Percentiles rank a stretch among this genome's conserved stretches.
phyloP scores from a whole-genome alignment of 2,888 invertebrate genomes.

The Hirtodrosophila cameraria region DNA sequence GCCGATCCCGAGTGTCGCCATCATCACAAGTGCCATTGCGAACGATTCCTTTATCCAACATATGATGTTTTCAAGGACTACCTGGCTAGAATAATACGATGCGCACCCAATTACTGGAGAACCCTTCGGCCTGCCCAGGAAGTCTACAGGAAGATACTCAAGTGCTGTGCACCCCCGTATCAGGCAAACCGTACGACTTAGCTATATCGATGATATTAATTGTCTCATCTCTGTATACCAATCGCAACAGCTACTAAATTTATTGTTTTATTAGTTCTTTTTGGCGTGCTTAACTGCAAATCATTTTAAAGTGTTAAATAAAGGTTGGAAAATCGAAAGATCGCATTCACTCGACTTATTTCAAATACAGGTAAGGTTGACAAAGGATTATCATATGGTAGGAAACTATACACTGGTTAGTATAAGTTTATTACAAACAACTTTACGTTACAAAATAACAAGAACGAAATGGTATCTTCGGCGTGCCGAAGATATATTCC shows the following conservation, averaged over 20 bases:
- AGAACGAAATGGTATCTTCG: too few species aligned
- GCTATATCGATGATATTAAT: not conserved
- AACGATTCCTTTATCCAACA: conserved; percentile 58
- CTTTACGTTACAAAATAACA: too few species aligned
- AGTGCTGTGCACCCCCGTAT: conserved; percentile 45
- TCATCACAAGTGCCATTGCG: conserved; percentile 65
- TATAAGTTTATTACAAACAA: too few species aligned
- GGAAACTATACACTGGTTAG: too few species aligned
- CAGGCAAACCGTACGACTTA: conserved; percentile 7
- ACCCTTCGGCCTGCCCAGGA: conserved; percentile 62
- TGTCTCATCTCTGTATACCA: not conserved
- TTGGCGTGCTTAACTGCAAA: not conserved
- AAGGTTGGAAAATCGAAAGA: too few species aligned
- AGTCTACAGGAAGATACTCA: conserved; percentile 53
- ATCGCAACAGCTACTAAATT: too few species aligned
- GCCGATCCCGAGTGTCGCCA: conserved; percentile 57
- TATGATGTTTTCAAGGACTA: conserved; percentile 66
- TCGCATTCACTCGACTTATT: too few species aligned
- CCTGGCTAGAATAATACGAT: conserved; percentile 50
- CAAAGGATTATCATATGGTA: too few species aligned
- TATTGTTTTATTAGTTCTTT: not conserved
- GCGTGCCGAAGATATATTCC: too few species aligned
- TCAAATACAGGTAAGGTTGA: too few species aligned
- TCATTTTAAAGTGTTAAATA: too few species aligned
- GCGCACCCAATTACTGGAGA: conserved; percentile 61